Conservation (phyloP, 2,888 invertebrate genomes). For the Drosophila atripex region DNA sequence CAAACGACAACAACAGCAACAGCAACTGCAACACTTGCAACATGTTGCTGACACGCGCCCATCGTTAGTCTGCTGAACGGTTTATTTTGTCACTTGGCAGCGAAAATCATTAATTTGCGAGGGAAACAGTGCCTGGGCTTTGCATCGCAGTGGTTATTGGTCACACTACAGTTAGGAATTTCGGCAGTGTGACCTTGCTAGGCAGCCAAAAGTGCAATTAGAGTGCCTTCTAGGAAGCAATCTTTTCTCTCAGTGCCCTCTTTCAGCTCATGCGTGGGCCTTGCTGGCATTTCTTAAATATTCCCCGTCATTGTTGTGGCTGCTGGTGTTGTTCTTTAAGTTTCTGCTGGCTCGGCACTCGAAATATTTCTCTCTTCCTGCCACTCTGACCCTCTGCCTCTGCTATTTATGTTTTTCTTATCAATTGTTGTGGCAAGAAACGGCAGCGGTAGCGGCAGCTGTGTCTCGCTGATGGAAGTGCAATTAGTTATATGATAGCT, state of each 20-base stretch:
- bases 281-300: slow-evolving; percentile 7
- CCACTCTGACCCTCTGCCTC: slow-evolving; percentile 8
- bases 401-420: slow-evolving; percentile 36
- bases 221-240: no score
- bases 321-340: no score
- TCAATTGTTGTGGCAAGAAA: slow-evolving; percentile 29
- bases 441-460: slow-evolving; percentile 2
- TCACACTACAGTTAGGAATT: no score
- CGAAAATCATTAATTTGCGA: background rate
- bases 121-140: no score
- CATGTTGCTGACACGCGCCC: slow-evolving; percentile 68
- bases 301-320: slow-evolving; percentile 25
- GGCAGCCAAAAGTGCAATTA: no score
- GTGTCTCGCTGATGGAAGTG: slow-evolving; percentile 18
- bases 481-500: slow-evolving; percentile 30
- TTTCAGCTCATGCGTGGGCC: slow-evolving; percentile 18
- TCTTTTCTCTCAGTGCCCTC: background rate
- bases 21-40: slow-evolving; percentile 19
- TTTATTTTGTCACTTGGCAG: slow-evolving; percentile 8
- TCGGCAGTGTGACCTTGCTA: background rate
- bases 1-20: slow-evolving; percentile 49
- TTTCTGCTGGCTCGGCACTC: no score
- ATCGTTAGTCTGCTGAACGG: slow-evolving; percentile 70
- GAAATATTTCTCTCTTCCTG: slow-evolving; percentile 27
- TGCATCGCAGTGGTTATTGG: background rate